Conservation (phyloP, 2,888 invertebrate genomes). For the Operophtera brumata region DNA sequence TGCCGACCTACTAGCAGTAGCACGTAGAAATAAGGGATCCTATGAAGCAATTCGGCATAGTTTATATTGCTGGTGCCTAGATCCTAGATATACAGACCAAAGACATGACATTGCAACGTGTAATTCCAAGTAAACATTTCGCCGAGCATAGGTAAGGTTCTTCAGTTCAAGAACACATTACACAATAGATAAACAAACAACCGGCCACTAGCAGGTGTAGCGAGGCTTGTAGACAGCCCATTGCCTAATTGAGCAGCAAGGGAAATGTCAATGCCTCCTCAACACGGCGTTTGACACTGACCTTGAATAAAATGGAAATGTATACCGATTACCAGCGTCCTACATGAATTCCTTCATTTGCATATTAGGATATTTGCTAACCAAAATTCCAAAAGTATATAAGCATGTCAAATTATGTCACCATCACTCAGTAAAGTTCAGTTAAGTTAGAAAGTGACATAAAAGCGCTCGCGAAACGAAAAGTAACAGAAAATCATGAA, state of each 20-base stretch:
- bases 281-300: constrained; percentile 3
- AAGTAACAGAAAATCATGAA: too few species aligned
- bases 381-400: too few species aligned
- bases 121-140: neutral
- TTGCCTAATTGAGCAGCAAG: neutral
- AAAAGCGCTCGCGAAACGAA: too few species aligned
- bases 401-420: too few species aligned
- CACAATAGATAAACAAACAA: constrained; percentile 13
- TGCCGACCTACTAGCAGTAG: too few species aligned
- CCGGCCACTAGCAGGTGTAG: neutral
- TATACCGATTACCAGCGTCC: constrained; percentile 2
- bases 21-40: too few species aligned
- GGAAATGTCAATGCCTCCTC: constrained; percentile 14
- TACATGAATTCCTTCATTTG: constrained; percentile 22
- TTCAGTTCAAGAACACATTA: constrained; percentile 5
- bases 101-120: neutral
- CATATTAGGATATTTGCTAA: constrained; percentile 13
- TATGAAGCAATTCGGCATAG: too few species aligned
- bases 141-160: neutral
- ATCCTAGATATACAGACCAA: too few species aligned
- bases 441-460: too few species aligned
- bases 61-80: too few species aligned
- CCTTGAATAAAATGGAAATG: constrained; percentile 25
- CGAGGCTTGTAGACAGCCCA: neutral
- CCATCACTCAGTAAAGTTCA: too few species aligned